A percentile compares a stretch with the other conserved stretches of the same genome.
Conservation (phyloP, 1,140 invertebrate genomes). For the Bilobella aurantiaca region DNA sequence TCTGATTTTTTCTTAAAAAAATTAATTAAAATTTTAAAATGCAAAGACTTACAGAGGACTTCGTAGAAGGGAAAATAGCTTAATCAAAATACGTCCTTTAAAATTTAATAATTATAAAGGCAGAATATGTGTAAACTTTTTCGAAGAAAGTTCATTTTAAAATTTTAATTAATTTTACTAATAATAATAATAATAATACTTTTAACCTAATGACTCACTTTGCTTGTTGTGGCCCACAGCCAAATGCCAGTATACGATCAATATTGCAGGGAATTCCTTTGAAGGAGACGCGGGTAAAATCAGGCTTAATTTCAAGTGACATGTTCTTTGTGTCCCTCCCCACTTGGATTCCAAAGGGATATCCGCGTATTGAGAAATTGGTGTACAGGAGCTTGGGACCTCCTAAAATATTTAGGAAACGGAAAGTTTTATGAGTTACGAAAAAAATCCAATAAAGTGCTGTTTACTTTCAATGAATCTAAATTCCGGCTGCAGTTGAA, state of each 20-base stretch:
- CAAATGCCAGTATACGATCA: slow-evolving; percentile 64
- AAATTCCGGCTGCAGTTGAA: slow-evolving; percentile 69
- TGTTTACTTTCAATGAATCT: slow-evolving; percentile 47
- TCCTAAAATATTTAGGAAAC: slow-evolving; percentile 39
- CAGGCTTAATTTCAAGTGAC: slow-evolving; percentile 58
- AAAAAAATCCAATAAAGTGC: slow-evolving; percentile 16
- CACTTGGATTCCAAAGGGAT: slow-evolving; percentile 69
- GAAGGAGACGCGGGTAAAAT: slow-evolving; percentile 52
- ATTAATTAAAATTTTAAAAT: too few species aligned
- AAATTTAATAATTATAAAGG: too few species aligned
- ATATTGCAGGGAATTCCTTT: slow-evolving; percentile 53
- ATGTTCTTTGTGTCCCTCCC: slow-evolving; percentile 66
- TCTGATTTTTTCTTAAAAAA: slow-evolving; percentile 57
- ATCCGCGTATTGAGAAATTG: slow-evolving; percentile 69
- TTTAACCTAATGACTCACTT: slow-evolving; percentile 43
- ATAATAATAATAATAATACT: too few species aligned
- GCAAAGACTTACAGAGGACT: too few species aligned
- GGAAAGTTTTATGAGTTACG: not conserved
- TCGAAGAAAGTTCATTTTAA: too few species aligned
- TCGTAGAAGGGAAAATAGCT: too few species aligned
- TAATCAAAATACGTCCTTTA: too few species aligned
- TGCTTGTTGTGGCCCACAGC: slow-evolving; percentile 50
- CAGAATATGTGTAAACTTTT: too few species aligned
- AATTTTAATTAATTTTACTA: too few species aligned
- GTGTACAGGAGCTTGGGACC: slow-evolving; percentile 69